Evolutionary conservation across 1,140 invertebrate species (phyloP), one percentile per base, ranked within the genome.

Genomic region (Coenobita brevimanus): DNA sequence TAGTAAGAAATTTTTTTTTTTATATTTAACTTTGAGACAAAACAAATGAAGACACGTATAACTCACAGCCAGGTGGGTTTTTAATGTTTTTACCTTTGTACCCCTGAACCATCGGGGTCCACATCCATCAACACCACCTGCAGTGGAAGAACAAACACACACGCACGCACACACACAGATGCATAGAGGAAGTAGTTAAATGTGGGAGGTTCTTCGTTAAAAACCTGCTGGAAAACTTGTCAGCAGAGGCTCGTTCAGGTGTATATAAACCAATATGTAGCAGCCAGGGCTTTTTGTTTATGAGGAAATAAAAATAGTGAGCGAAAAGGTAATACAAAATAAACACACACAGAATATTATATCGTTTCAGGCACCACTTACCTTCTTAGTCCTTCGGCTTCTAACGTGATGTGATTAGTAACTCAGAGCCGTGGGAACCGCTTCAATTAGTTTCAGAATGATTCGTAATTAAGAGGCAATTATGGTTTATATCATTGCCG

Each of bases 401-500:
- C 4, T 41, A 27, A 46, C 24, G 24, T 75, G 69, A 38, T 30
- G 33, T 69, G 71, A 75, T 84, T 41, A 84, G 82, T 76, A 33
- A 60, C 71, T 17, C 30, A 24, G 54, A 84, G 67, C 82, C 50
- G 71, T 33, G 57, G 33, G 82, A 60, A 57, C 54, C 71, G 41
- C 69, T 75, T 84, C 82, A 84, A 62, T 82, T 8, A 82, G 80
- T 82, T 82, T 82, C 80, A 82, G 50, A 33, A 13, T 43, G 10
- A 1, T 64, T 41, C 2, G 1, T 38, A 30, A 27, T 24, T 43
- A 24, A n/a, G 6, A 64, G 4, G 17, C 17, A 64, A 64, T n/a
- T n/a, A 64, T 4, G 3, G 17, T 50, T 50, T n/a, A n/a, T n/a
- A n/a, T n/a, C n/a, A n/a, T n/a, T 50, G 46, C 62, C 27, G 62